phyloP scores from a whole-genome alignment of 1,140 invertebrate genomes.

The Philotrypesis tridentata region DNA sequence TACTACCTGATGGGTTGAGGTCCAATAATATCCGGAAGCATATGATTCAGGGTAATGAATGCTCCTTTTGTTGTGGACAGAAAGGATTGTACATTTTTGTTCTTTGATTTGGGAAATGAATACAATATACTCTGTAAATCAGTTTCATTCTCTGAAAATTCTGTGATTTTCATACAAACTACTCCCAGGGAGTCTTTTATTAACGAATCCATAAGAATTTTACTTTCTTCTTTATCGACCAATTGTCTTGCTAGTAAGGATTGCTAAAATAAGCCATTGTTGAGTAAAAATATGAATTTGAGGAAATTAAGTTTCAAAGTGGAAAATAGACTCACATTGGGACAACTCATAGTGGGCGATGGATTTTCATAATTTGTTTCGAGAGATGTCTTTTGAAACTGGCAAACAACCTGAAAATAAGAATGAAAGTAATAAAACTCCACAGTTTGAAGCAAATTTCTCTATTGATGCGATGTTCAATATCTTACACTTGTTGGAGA shows the following conservation, averaged over 20 bases:
- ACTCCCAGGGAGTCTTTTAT: slow-evolving; percentile 77
- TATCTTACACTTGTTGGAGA: slow-evolving; percentile 65
- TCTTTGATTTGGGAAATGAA: slow-evolving; percentile 78
- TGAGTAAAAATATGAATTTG: slow-evolving; percentile 9
- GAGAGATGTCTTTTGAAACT: slow-evolving; percentile 78
- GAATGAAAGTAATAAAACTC: neutral
- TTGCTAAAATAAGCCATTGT: slow-evolving; percentile 63
- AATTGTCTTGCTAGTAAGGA: slow-evolving; percentile 73
- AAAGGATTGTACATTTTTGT: slow-evolving; percentile 72
- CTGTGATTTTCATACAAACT: slow-evolving; percentile 78
- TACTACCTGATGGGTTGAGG: slow-evolving; percentile 73
- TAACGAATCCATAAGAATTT: slow-evolving; percentile 73
- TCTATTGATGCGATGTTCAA: slow-evolving; percentile 5
- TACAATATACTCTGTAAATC: slow-evolving; percentile 81
- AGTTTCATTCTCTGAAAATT: slow-evolving; percentile 76
- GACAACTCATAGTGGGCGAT: slow-evolving; percentile 60
- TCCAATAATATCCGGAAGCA: slow-evolving; percentile 78
- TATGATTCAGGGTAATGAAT: slow-evolving; percentile 81
- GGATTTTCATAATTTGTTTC: slow-evolving; percentile 73
- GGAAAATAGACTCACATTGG: slow-evolving; percentile 60
- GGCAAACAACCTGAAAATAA: slow-evolving; percentile 65
- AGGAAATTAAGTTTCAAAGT: slow-evolving; percentile 24
- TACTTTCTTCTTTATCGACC: slow-evolving; percentile 73
- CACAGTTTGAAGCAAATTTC: neutral
- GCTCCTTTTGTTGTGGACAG: slow-evolving; percentile 78